phyloP scores from a whole-genome alignment of 2,113 vertebrate species.

The Nesoenas mayeri region DNA sequence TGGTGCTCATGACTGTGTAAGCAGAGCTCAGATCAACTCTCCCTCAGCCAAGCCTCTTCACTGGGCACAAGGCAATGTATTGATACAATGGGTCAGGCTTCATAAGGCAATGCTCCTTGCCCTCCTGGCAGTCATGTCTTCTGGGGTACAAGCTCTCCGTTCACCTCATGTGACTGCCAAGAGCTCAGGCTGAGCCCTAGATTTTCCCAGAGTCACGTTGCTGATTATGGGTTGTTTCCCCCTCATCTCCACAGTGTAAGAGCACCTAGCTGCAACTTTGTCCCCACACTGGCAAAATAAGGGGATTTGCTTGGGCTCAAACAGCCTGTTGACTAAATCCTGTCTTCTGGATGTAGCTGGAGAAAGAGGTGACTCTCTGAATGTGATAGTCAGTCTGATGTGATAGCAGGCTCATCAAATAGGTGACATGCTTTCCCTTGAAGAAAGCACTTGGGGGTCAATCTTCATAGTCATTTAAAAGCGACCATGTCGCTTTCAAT shows the following conservation, averaged over 20 bases:
- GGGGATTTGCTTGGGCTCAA: neutral
- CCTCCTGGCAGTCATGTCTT: neutral
- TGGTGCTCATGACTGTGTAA: neutral
- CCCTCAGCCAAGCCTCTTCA: neutral
- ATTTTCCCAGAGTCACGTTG: rapidly evolving
- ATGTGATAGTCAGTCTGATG: neutral
- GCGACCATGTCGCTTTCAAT: neutral
- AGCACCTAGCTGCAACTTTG: neutral
- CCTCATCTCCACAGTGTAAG: neutral
- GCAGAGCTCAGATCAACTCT: neutral
- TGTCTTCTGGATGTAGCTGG: neutral
- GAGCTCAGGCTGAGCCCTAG: neutral
- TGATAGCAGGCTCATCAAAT: neutral
- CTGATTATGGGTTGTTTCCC: neutral
- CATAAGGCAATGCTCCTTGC: neutral
- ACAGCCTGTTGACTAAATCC: neutral
- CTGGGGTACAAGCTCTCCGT: rapidly evolving
- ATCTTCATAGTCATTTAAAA: neutral
- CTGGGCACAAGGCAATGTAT: neutral
- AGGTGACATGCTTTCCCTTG: neutral
- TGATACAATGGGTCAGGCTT: neutral
- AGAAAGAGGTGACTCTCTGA: neutral
- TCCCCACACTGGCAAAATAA: neutral
- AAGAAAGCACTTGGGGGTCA: neutral
- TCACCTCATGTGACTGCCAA: neutral